phyloP scores from a whole-genome alignment of 2,888 invertebrate genomes.

The Meteorus colon region DNA sequence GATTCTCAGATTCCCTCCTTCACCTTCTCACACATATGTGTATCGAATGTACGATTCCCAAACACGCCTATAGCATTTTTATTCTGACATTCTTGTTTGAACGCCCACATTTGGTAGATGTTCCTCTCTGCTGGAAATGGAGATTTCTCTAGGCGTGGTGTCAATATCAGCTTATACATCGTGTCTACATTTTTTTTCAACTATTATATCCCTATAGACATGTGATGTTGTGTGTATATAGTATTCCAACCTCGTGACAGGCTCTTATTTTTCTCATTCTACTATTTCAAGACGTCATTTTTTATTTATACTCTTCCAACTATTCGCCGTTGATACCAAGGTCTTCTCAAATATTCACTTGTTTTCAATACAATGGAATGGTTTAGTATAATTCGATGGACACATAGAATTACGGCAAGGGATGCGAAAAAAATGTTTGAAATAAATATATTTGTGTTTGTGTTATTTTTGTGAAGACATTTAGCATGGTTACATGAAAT shows the following conservation, averaged over 20 bases:
- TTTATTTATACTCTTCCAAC: background rate
- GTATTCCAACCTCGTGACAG: slow-evolving; percentile 5
- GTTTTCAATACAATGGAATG: too few relatives aligned
- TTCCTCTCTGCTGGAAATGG: background rate
- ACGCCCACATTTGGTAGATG: slow-evolving; percentile 24
- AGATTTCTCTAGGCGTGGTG: slow-evolving; percentile 1
- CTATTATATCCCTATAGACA: background rate
- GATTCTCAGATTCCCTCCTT: slow-evolving; percentile 45
- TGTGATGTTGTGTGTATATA: slow-evolving; percentile 12
- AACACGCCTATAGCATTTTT: slow-evolving; percentile 14
- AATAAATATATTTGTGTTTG: too few relatives aligned
- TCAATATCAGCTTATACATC: slow-evolving; percentile 17
- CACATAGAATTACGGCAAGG: too few relatives aligned
- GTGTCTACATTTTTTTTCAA: background rate
- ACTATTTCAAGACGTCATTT: slow-evolving; percentile 3
- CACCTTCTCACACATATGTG: slow-evolving; percentile 11
- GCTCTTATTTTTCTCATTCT: background rate
- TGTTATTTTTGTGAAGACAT: too few relatives aligned
- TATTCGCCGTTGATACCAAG: slow-evolving; percentile 5
- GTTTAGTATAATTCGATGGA: too few relatives aligned
- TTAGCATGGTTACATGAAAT: too few relatives aligned
- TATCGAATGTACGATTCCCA: background rate
- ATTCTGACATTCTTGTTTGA: slow-evolving; percentile 22
- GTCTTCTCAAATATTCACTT: background rate
- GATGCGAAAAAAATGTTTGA: background rate